phyloP scores from a whole-genome alignment of 2,797 vertebrate genomes.

The Staurois parvus region DNA sequence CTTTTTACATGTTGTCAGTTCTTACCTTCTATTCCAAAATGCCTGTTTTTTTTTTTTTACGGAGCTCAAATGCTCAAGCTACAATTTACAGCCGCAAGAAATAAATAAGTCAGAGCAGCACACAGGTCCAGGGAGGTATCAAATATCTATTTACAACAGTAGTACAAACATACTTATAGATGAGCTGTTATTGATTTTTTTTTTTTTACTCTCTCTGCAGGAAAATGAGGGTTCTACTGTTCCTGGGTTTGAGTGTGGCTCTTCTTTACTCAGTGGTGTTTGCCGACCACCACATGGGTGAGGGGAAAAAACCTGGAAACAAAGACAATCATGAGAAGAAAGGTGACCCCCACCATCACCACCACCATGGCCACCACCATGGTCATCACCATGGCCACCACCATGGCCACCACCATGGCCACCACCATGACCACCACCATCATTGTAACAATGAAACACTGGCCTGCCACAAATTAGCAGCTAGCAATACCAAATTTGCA shows the following conservation, averaged over 20 bases:
- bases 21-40: not conserved
- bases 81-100: too few species aligned
- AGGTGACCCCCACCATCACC: not conserved
- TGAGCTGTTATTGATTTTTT: not conserved
- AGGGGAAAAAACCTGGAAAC: not conserved
- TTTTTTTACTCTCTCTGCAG: not conserved
- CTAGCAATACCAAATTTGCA: conserved; percentile 80
- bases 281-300: conserved; percentile 38
- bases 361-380: not conserved
- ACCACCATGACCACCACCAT: not conserved
- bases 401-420: conserved; percentile 10
- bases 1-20: not conserved
- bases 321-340: conserved; percentile 38
- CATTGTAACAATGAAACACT: conserved; percentile 37
- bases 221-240: conserved; percentile 66
- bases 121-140: too few species aligned
- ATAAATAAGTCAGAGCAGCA: too few species aligned
- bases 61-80: not conserved
- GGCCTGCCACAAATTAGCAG: conserved; percentile 59
- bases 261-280: conserved; percentile 62
- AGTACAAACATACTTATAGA: not conserved
- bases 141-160: too few species aligned
- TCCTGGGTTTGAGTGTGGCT: conserved; percentile 62
- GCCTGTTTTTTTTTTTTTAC: not conserved
- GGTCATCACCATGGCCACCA: conserved; percentile 37